Conservation (phyloP, 2,888 invertebrate genomes). For the Myathropa florea region DNA sequence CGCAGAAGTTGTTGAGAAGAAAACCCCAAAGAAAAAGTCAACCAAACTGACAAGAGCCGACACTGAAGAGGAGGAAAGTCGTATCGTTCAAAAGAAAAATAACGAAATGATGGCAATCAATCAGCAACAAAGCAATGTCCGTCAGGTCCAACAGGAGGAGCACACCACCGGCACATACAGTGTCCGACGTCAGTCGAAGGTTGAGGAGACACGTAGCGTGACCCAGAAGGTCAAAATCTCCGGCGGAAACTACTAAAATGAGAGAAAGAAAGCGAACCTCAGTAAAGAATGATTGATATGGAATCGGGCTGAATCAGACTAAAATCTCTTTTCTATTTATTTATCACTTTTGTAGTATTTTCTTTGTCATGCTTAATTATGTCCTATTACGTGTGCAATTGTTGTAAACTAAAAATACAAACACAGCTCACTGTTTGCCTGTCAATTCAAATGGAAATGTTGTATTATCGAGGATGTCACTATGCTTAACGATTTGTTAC, state of each 20-base stretch:
- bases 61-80: conserved; percentile 53
- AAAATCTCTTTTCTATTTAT: background rate
- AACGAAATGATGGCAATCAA: conserved; percentile 51
- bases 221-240: conserved; percentile 57
- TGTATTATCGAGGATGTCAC: conserved; percentile 53
- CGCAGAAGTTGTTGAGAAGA: conserved; percentile 62
- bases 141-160: conserved; percentile 53
- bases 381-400: conserved; percentile 1
- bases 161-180: conserved; percentile 46
- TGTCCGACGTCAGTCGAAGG: conserved; percentile 60
- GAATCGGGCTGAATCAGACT: background rate
- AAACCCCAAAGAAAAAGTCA: conserved; percentile 60
- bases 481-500: conserved; percentile 14
- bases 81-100: conserved; percentile 53
- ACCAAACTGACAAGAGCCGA: conserved; percentile 53
- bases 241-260: conserved; percentile 37
- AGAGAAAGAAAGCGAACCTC: too few species aligned
- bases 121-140: conserved; percentile 54
- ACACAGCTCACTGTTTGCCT: conserved; percentile 11
- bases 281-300: background rate
- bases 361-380: conserved; percentile 5
- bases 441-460: background rate
- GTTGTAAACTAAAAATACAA: background rate
- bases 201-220: conserved; percentile 54
- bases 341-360: conserved; percentile 22